These are phyloP conservation scores for Vulpes ferrilata DNA, from an alignment of 2,113 vertebrate genomes.

Conservation along the genomic window DNA sequence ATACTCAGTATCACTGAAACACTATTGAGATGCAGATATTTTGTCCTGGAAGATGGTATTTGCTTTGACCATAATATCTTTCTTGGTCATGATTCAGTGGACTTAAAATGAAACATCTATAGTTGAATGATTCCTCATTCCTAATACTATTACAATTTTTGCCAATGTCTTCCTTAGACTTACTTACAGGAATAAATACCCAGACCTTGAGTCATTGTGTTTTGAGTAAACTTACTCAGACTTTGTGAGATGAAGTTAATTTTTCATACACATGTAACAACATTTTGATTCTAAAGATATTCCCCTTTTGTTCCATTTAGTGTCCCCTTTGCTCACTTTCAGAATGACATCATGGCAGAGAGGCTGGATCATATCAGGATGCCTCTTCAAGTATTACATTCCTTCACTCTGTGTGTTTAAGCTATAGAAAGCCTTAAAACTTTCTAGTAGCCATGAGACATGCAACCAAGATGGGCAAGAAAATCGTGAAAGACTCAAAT, in stretches of 20 bases:
- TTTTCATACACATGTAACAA: not conserved
- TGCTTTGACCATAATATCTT: slow-evolving; percentile 64
- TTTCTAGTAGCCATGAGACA: not conserved
- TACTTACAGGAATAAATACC: not conserved
- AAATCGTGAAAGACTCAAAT: slow-evolving; percentile 3
- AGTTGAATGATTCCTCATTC: not conserved
- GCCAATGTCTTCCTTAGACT: not conserved
- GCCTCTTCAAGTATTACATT: not conserved
- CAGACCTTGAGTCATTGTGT: not conserved
- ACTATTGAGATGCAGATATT: slow-evolving; percentile 18
- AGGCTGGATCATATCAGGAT: not conserved
- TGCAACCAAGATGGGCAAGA: slow-evolving; percentile 12
- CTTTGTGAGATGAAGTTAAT: not conserved
- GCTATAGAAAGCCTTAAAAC: slow-evolving; percentile 12
- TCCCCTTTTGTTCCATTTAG: not conserved
- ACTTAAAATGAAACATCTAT: slow-evolving; percentile 8
- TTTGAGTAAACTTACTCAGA: not conserved
- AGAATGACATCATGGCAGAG: not conserved
- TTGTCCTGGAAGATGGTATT: slow-evolving; percentile 25
- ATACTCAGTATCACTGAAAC: not conserved
- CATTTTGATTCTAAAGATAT: slow-evolving; percentile 45
- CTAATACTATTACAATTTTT: not conserved
- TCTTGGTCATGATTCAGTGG: slow-evolving; percentile 75
- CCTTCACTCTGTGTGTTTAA: not conserved
- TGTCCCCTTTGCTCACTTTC: not conserved